A percentile compares a stretch with the other conserved stretches of the same genome.
These are phyloP conservation scores for Ammospiza caudacuta DNA, from an alignment of 2,113 vertebrate species.

Conservation along the genomic window DNA sequence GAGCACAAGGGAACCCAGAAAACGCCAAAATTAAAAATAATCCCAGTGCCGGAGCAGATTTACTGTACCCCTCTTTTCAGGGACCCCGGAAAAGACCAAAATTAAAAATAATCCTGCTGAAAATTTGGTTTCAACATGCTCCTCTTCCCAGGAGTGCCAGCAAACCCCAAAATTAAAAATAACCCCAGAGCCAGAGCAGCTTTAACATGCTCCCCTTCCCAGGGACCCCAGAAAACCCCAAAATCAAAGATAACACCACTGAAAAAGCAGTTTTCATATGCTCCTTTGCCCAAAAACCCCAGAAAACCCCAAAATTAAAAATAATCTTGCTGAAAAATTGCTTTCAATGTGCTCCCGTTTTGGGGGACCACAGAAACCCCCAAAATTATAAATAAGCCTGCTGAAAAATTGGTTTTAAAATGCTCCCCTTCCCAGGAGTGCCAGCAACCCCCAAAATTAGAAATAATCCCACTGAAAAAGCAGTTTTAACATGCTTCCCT, in stretches of 20 bases:
- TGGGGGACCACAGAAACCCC: neutral
- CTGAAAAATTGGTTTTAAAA: rapidly evolving
- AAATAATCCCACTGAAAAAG: neutral
- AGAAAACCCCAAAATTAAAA: neutral
- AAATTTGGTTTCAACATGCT: rapidly evolving
- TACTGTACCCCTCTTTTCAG: no score
- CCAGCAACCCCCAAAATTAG: neutral
- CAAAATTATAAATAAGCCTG: neutral
- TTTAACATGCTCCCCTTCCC: no score
- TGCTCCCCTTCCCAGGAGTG: rapidly evolving
- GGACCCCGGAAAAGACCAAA: neutral
- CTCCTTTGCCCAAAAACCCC: rapidly evolving
- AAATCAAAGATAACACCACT: neutral
- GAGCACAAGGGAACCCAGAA: neutral
- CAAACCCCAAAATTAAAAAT: no score
- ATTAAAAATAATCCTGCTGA: neutral
- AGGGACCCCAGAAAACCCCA: no score
- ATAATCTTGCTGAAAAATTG: rapidly evolving
- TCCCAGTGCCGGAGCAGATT: no score
- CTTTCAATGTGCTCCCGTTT: no score
- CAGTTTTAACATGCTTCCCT: rapidly evolving
- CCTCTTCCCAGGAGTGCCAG: rapidly evolving
- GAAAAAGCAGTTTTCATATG: rapidly evolving
- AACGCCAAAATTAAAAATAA: neutral
- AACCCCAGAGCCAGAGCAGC: no score